Evolutionary conservation across 2,113 vertebrate species (phyloP).

Genomic region (Chloropsis hardwickii): DNA sequence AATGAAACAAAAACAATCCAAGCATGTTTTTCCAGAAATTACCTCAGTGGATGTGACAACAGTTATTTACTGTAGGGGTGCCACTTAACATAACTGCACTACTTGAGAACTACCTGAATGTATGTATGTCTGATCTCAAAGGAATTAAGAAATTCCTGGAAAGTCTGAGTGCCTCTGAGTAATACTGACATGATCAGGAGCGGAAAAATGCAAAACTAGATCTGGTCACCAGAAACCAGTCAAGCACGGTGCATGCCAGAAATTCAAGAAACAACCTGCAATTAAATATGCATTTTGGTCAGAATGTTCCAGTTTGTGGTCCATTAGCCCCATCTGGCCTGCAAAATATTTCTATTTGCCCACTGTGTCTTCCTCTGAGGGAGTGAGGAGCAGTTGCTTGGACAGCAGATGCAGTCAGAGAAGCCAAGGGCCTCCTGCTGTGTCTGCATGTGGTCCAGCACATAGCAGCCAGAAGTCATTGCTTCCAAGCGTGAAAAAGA

Average conservation of each 20-base stretch:
- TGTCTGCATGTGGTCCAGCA: constrained; percentile 31
- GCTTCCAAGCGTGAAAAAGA: not conserved
- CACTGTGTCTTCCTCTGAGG: not conserved
- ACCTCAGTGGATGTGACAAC: not conserved
- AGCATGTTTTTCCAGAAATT: not conserved
- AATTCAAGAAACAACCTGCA: not conserved
- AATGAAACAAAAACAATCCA: not conserved
- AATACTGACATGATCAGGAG: not conserved
- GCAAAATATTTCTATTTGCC: constrained; percentile 19
- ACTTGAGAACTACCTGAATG: not conserved
- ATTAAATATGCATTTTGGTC: constrained; percentile 15
- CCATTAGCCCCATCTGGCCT: constrained; percentile 37
- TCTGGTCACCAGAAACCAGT: not conserved
- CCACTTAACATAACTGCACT: not conserved
- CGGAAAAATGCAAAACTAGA: not conserved
- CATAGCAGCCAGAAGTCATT: constrained; percentile 3
- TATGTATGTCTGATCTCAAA: not conserved
- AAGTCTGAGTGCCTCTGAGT: not conserved
- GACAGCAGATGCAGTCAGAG: not conserved
- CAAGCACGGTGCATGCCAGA: not conserved
- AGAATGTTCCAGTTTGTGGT: not conserved
- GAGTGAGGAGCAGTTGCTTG: constrained; percentile 20
- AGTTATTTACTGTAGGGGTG: not conserved
- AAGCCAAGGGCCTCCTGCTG: constrained; percentile 39
- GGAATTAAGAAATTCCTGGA: not conserved